phyloP scores from a whole-genome alignment of 2,888 invertebrate species.

The Noctua janthe region DNA sequence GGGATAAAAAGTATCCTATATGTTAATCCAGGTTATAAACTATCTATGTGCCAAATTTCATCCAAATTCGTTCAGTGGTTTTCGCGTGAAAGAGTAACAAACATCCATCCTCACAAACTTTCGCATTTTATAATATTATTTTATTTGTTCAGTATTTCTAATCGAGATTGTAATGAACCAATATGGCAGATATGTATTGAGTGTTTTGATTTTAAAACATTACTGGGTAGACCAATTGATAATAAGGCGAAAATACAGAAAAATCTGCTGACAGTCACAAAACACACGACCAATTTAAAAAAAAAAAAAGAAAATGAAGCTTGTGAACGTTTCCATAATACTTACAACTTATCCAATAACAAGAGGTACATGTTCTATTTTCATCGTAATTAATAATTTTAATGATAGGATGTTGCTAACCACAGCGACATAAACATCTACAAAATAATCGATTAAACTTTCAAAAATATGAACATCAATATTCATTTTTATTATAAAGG shows the following conservation, averaged over 20 bases:
- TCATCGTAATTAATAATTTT: slow-evolving; percentile 13
- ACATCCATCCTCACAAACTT: too few species aligned
- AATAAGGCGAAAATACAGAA: background rate
- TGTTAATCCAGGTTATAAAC: too few species aligned
- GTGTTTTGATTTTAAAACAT: background rate
- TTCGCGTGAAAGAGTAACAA: too few species aligned
- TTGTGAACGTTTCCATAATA: background rate
- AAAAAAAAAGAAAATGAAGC: too few species aligned
- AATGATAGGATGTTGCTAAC: slow-evolving; percentile 25
- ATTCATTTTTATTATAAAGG: background rate
- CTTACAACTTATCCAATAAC: background rate
- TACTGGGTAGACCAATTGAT: background rate
- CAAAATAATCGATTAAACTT: background rate
- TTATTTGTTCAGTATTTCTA: background rate
- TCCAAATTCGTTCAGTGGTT: too few species aligned
- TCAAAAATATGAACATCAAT: background rate
- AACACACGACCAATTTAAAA: too few species aligned
- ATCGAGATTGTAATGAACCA: background rate
- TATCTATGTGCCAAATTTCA: too few species aligned
- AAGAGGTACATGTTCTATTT: slow-evolving; percentile 15
- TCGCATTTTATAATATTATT: too few species aligned
- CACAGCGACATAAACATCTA: slow-evolving; percentile 9
- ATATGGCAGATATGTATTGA: background rate
- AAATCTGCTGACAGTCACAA: too few species aligned
- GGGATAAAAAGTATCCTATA: too few species aligned